phyloP scores from a whole-genome alignment of 2,113 vertebrate species.

The Larimichthys crocea region DNA sequence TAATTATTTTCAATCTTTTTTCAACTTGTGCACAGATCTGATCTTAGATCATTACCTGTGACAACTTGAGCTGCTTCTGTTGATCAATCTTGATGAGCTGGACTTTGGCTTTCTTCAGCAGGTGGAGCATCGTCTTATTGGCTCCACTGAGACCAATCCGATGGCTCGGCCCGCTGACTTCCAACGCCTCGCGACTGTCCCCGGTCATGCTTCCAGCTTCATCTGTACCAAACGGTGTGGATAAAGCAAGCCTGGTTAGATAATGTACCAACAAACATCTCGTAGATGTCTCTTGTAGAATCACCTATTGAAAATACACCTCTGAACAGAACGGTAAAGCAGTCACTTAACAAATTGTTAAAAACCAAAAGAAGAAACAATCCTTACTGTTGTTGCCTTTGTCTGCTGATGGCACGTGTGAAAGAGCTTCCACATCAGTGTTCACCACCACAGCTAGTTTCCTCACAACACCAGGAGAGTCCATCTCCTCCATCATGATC shows the following conservation, averaged over 20 bases:
- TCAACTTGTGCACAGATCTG: not conserved
- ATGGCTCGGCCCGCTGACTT: constrained; percentile 66
- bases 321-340: no score
- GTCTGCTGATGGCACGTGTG: not conserved
- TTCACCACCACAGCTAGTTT: constrained; percentile 79
- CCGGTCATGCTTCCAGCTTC: constrained; percentile 11
- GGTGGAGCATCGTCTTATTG: constrained; percentile 91
- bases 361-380: not conserved
- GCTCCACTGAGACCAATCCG: constrained; percentile 85
- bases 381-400: constrained; percentile 49
- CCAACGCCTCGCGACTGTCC: constrained; percentile 37
- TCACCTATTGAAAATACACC: not conserved
- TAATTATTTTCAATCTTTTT: not conserved
- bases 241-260: not conserved
- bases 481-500: constrained; percentile 83
- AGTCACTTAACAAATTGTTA: no score
- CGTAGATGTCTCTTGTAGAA: no score
- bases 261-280: not conserved
- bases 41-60: constrained; percentile 73
- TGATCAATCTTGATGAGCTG: constrained; percentile 95
- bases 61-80: constrained; percentile 88
- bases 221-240: constrained; percentile 16
- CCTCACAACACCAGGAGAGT: constrained; percentile 83
- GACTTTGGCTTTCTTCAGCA: constrained; percentile 92
- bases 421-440: not conserved